Evolutionary conservation across 2,113 vertebrate species (phyloP), one percentile per base, ranked within the genome.

Genomic region (Gasterosteus aculeatus): DNA sequence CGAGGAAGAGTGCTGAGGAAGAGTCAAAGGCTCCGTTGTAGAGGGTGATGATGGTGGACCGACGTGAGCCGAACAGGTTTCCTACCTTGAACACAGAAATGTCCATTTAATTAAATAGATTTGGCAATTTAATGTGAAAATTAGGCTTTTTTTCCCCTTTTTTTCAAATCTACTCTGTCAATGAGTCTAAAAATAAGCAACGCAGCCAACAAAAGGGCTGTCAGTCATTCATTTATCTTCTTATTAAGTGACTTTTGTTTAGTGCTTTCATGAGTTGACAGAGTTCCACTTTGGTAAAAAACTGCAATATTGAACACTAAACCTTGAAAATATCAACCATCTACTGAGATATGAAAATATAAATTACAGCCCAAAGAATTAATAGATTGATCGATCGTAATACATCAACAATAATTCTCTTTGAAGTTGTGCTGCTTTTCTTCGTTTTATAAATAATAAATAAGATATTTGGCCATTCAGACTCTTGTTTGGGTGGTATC

Each of bases 21-120:
- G 97, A 98, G 85, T 99, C 97, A 0, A 97, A 99, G 1, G 97
- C 97, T 1, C 97, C 97, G 0, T 96, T 98, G 87, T 98, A 98
- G 19, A 98, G 91, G 3, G 97, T 98, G 91, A 99, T 98, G 85
- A 99, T 90, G 53, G 96, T 96, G 19, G 96, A 97, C 19, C 96
- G 96, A 56, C 91, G 94, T 14, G 91, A 89, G 53, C 96, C 96
- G 0, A 98, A 98, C 26, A 98, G 93, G 85, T 98, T 99, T 44
- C 96, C 97, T 9, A 99, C 92, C 97, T 99, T 69, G 0, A 75
- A 31, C 57, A 57, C 8, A 39, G 31, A 69, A 29, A 64, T 66
- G 42, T 15, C 3, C 53, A 66, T 18, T 4, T 0, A 39, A 78
- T 12, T 58, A 9, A 58, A 61, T 8, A 51, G 51, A 51, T 22